Conservation (phyloP, 2,888 invertebrate genomes). For the Orthonevra nobilis region DNA sequence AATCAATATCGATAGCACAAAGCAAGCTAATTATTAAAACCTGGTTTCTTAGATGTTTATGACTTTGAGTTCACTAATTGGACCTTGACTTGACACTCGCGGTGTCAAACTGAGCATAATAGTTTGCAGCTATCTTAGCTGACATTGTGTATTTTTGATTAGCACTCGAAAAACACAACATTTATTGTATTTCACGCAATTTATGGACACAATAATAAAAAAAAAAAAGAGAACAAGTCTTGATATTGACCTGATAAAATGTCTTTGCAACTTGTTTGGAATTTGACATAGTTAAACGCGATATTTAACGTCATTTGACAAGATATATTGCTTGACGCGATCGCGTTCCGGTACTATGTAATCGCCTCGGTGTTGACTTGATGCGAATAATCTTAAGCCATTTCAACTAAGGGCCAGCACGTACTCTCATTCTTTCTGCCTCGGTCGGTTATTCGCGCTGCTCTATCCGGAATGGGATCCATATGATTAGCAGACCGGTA, state of each 20-base stretch:
- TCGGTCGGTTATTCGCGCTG: not conserved
- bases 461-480: constrained; percentile 33
- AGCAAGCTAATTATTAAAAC: not conserved
- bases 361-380: too few relatives aligned
- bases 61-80: constrained; percentile 35
- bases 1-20: too few relatives aligned
- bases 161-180: constrained; percentile 6
- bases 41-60: constrained; percentile 10
- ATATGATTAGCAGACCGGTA: constrained; percentile 62
- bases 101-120: constrained; percentile 13
- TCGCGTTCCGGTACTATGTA: constrained; percentile 37
- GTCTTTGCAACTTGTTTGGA: not conserved
- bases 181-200: constrained; percentile 12
- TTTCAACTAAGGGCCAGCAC: constrained; percentile 46
- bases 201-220: not conserved
- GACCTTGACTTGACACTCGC: constrained; percentile 58
- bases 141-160: constrained; percentile 3
- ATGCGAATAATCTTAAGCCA: too few relatives aligned
- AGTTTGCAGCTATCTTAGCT: constrained; percentile 11
- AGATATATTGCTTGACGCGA: constrained; percentile 28
- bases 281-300: not conserved
- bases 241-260: not conserved
- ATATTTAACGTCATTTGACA: not conserved
- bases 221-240: not conserved
- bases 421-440: constrained; percentile 15